Conservation (phyloP, 2,113 vertebrate genomes). For the Coregonus clupeaformis region DNA sequence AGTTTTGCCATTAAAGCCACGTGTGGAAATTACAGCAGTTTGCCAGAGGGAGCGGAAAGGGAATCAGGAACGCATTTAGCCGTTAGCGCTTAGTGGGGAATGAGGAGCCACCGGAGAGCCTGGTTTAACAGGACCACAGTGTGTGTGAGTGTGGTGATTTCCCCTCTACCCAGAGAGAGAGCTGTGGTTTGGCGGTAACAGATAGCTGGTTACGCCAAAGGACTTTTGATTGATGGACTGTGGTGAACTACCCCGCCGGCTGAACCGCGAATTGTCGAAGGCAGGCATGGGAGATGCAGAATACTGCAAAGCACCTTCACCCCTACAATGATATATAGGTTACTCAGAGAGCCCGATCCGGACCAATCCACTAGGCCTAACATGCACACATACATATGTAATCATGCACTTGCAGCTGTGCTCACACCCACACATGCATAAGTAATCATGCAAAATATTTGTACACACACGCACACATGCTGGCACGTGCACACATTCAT, state of each 20-base stretch:
- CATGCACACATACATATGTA: neutral
- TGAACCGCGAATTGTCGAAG: neutral
- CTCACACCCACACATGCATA: constrained; percentile 2
- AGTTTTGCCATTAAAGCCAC: constrained; percentile 46
- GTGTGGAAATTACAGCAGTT: constrained; percentile 21
- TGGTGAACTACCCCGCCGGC: neutral
- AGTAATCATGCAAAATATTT: neutral
- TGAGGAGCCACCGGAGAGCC: neutral
- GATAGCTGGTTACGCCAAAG: neutral
- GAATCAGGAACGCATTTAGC: neutral
- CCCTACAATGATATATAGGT: neutral
- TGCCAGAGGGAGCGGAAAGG: constrained; percentile 16
- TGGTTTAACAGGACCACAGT: constrained; percentile 4
- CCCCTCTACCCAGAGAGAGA: neutral
- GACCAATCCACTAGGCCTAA: neutral
- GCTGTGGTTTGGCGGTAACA: constrained; percentile 9
- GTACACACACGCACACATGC: neutral
- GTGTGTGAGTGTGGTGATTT: neutral
- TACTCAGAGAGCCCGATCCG: neutral
- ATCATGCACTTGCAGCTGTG: neutral
- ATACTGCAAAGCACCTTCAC: neutral
- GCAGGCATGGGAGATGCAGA: neutral
- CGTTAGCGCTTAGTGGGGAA: neutral
- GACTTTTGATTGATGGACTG: neutral
- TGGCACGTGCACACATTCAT: neutral